phyloP scores from a whole-genome alignment of 2,888 invertebrate species.

The Conus canariensis region DNA sequence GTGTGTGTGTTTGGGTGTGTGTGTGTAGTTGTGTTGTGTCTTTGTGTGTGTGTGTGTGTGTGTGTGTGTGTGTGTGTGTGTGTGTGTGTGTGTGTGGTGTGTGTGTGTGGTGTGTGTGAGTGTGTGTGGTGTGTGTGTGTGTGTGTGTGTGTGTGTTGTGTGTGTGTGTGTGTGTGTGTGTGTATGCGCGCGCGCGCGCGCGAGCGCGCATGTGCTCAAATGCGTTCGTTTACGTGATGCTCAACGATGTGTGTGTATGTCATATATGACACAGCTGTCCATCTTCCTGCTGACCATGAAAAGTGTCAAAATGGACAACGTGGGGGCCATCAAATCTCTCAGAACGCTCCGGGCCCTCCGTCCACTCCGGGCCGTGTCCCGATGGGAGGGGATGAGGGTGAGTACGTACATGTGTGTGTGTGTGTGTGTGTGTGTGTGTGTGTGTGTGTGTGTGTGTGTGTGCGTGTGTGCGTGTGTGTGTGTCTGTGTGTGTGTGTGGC shows the following conservation, averaged over 20 bases:
- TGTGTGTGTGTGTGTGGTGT: background rate
- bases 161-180: background rate
- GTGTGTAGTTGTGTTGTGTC: background rate
- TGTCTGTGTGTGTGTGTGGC: background rate
- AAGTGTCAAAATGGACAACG: constrained; percentile 88
- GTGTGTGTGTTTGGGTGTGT: background rate
- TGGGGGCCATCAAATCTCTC: constrained; percentile 99
- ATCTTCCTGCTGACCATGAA: constrained; percentile 93
- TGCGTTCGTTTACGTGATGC: too few species aligned
- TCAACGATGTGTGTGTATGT: background rate
- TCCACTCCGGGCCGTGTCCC: constrained; percentile 98
- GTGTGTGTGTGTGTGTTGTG: background rate
- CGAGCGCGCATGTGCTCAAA: too few species aligned
- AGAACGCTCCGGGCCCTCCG: constrained; percentile 98
- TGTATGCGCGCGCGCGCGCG: too few species aligned
- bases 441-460: constrained; percentile 33
- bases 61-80: too few species aligned
- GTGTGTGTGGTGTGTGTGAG: background rate
- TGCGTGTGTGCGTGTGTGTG: constrained; percentile 3
- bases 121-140: background rate
- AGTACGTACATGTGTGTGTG: constrained; percentile 79
- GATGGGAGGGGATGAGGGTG: constrained; percentile 99
- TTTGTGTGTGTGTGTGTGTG: too few species aligned
- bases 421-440: constrained; percentile 14
- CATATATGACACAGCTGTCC: constrained; percentile 85